A percentile compares a stretch with the other conserved stretches of the same genome.
These are phyloP conservation scores for Encarsia formosa DNA, from an alignment of 2,888 invertebrate species.

Conservation along the genomic window DNA sequence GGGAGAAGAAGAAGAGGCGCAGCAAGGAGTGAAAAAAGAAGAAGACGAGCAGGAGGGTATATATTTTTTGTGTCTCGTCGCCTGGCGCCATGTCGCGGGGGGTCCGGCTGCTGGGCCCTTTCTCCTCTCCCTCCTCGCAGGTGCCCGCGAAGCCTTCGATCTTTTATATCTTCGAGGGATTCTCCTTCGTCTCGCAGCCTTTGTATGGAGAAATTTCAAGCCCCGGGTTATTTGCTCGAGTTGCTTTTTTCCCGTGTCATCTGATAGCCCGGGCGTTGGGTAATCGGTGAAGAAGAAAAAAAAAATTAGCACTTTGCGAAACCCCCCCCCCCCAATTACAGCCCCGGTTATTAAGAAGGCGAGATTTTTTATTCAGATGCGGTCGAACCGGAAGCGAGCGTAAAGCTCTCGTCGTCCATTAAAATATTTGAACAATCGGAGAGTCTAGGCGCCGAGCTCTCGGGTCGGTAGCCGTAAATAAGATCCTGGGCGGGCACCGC, in stretches of 20 bases:
- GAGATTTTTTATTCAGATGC: not conserved
- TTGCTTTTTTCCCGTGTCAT: no score
- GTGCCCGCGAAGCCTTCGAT: not conserved
- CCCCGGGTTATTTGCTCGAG: no score
- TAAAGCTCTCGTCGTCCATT: no score
- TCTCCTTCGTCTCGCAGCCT: not conserved
- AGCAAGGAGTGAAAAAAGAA: not conserved
- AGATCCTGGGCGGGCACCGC: slow-evolving; percentile 35
- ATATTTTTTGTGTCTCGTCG: slow-evolving; percentile 27
- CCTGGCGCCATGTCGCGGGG: slow-evolving; percentile 52
- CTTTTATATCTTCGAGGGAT: not conserved
- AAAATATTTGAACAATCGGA: not conserved
- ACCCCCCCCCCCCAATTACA: slow-evolving; percentile 38
- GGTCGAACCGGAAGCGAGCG: not conserved
- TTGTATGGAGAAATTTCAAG: no score
- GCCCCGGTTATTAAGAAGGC: slow-evolving; percentile 44
- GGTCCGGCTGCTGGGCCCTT: slow-evolving; percentile 33
- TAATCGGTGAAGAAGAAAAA: slow-evolving; percentile 5
- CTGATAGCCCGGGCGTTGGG: no score
- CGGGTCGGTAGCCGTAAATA: slow-evolving; percentile 42
- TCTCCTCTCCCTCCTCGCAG: not conserved
- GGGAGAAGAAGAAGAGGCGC: not conserved
- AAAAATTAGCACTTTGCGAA: not conserved
- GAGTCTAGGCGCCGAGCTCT: not conserved
- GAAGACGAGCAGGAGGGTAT: slow-evolving; percentile 15